Evolutionary conservation across 2,888 invertebrate genomes (phyloP).

Genomic region (Danaus chrysippus): DNA sequence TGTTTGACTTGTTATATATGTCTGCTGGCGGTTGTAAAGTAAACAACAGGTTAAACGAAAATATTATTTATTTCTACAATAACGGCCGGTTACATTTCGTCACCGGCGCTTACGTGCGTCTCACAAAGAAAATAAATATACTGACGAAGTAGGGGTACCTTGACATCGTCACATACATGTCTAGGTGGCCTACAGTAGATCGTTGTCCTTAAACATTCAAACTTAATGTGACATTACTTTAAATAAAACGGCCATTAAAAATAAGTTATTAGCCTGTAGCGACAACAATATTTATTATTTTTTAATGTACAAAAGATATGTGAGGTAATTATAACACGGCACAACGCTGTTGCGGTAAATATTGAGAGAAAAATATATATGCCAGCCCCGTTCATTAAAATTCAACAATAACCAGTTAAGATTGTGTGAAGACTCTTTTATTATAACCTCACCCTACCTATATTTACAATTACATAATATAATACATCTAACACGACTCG

Average conservation of each 20-base stretch:
- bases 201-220: conserved; percentile 53
- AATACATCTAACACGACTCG: conserved; percentile 70
- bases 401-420: conserved; percentile 66
- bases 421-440: conserved; percentile 59
- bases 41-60: conserved; percentile 72
- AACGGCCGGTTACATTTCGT: conserved; percentile 58
- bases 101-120: conserved; percentile 64
- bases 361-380: conserved; percentile 40
- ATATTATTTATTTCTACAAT: conserved; percentile 78
- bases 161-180: conserved; percentile 61
- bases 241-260: conserved; percentile 64
- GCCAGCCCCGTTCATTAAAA: conserved; percentile 49
- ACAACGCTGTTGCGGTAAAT: conserved; percentile 49
- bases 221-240: conserved; percentile 54
- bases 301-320: conserved; percentile 64
- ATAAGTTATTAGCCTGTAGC: conserved; percentile 63
- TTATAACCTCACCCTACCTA: conserved; percentile 66
- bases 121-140: conserved; percentile 72
- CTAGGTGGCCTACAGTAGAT: conserved; percentile 67
- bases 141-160: conserved; percentile 55
- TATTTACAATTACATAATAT: conserved; percentile 67
- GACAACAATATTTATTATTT: conserved; percentile 70
- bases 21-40: conserved; percentile 38
- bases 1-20: too few relatives aligned
- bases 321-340: conserved; percentile 70